phyloP scores from a whole-genome alignment of 2,113 vertebrate genomes.

The Perognathus longimembris region DNA sequence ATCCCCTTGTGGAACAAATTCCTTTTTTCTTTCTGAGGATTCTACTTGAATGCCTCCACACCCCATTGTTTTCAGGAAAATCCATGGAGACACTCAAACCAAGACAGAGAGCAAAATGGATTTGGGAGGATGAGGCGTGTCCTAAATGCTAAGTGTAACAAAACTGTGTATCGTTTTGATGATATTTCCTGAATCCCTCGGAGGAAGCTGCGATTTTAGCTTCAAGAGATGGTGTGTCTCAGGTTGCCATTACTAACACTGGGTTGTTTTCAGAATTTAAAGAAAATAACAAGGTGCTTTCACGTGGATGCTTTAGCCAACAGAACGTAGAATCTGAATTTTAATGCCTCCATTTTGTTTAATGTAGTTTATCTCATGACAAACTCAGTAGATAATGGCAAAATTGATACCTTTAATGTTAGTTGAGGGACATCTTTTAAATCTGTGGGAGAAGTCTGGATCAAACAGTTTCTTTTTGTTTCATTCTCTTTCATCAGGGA shows the following conservation, averaged over 20 bases:
- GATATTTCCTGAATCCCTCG: neutral
- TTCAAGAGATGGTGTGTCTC: slow-evolving; percentile 12
- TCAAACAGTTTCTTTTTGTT: slow-evolving; percentile 70
- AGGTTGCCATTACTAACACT: neutral
- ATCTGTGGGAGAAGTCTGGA: slow-evolving; percentile 67
- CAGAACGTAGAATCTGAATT: neutral
- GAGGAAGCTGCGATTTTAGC: slow-evolving; percentile 28
- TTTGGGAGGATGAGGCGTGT: neutral
- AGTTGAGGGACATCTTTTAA: slow-evolving; percentile 57
- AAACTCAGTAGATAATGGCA: slow-evolving; percentile 35
- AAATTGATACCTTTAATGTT: slow-evolving; percentile 50
- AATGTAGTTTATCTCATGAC: slow-evolving; percentile 45
- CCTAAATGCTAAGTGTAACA: neutral
- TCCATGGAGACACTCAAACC: neutral
- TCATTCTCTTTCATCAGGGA: slow-evolving; percentile 74
- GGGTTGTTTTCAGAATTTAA: slow-evolving; percentile 54
- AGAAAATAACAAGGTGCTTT: slow-evolving; percentile 12
- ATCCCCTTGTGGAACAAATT: neutral
- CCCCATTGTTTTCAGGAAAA: neutral
- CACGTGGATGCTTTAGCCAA: slow-evolving; percentile 14
- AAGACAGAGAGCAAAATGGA: neutral
- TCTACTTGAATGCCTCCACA: neutral
- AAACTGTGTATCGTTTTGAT: neutral
- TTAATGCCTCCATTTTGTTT: slow-evolving; percentile 44
- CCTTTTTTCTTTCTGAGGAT: slow-evolving; percentile 8